Percentiles rank a stretch among this genome's conserved stretches.
Conservation (phyloP, 2,113 vertebrate genomes). For the Lasiurus borealis region DNA sequence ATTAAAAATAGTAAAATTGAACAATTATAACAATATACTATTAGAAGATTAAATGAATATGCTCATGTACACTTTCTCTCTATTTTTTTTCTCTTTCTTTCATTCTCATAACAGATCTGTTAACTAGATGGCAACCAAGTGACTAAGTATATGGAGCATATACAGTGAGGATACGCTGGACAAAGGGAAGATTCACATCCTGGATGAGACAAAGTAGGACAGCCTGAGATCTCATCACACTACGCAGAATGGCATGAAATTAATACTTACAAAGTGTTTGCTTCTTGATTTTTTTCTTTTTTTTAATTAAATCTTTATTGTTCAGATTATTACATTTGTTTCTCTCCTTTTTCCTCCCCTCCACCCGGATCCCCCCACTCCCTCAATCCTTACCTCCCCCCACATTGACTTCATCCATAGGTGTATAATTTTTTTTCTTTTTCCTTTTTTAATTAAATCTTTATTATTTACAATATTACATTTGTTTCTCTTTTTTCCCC, state of each 20-base stretch:
- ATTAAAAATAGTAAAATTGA: neutral
- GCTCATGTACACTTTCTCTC: neutral
- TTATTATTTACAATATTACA: no score
- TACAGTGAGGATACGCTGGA: neutral
- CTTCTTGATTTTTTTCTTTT: neutral
- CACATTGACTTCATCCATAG: no score
- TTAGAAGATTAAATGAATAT: neutral
- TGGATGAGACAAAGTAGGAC: neutral
- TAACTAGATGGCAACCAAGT: neutral
- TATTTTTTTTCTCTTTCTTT: no score
- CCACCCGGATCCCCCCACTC: no score
- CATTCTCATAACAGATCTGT: neutral
- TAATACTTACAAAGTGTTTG: neutral
- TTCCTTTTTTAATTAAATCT: no score
- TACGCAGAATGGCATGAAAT: neutral
- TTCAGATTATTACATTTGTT: no score
- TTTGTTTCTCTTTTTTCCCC: no score
- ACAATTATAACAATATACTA: neutral
- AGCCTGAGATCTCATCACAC: neutral
- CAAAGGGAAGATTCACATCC: neutral
- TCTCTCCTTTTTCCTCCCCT: no score
- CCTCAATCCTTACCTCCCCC: no score
- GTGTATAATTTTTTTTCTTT: no score
- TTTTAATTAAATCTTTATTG: no score
- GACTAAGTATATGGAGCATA: no score